Evolutionary conservation across 2,888 invertebrate genomes (phyloP), one percentile per base, ranked within the genome.

Genomic region (Notodonta dromedarius): DNA sequence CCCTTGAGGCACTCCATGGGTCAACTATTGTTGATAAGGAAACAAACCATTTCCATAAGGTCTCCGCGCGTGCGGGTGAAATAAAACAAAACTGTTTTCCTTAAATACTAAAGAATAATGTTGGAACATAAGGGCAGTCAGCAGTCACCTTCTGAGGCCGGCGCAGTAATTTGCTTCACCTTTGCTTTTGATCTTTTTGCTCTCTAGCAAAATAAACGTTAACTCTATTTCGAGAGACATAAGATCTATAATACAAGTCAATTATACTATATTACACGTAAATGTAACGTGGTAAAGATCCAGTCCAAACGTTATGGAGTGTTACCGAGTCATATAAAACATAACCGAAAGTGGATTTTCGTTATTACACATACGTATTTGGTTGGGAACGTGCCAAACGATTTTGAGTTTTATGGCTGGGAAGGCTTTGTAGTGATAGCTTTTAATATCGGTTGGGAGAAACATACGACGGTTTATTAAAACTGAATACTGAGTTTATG

Each of bases 321-420:
- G 78, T 80, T 79, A 82, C 78, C 74, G 78, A 82, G 73, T 82
- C 81, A 77, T 82, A 86, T 85, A 85, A 87, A 87, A 86, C 83
- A 85, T 85, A 86, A 83, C 84, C 76, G 81, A 84, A 86, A 86
- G 85, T 84, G 83, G 86, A 85, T 87, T 86, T 85, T 84, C 79
- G 82, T 84, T 86, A 87, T 84, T 83, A 83, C 81, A 74, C 73
- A 77, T 77, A 82, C 83, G 65, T 76, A 70, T 81, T 81, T 77
- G 69, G 67, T 78, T 84, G 83, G 80, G 73, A 57, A 63, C 58
- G 58, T 79, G 86, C 85, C 84, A 86, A 77, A 71, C 78, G 65
- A 83, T 80, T 82, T 73, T 76, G 74, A 74, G 59, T 80, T 84
- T 82, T 87, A 86, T 77, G 64, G 60, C 73, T 59, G 61, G 53